Base-by-base conservation (phyloP, 1,140 invertebrate genomes). In the Oryzaephilus surinamensis region DNA sequence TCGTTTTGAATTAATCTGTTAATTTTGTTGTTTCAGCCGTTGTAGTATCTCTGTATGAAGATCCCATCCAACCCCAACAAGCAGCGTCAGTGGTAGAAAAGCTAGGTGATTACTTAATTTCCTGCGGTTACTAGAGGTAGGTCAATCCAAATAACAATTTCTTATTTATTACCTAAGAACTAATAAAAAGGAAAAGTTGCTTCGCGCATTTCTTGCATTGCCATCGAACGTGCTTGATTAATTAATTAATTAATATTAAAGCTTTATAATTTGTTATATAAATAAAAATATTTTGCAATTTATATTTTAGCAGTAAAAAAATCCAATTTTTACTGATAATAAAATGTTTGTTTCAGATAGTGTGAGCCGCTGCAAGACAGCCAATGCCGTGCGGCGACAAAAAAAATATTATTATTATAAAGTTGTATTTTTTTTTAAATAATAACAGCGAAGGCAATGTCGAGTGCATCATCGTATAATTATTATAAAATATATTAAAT, bases 21-120 rank as follows among this genome's bases (percentile, higher is more conserved):
- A 15, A 21, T 46, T 48, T 55, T 41, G 54, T 69, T 58, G 57
- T 74, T 74, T 4, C 71, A 85, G 84, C 87, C 61, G 83, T 91
- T 64, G 86, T 92, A 63, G 79, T 92, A 64, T 86, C 86, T 62
- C 76, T 91, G 58, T 92, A 92, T 62, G 85, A 91, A 76, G 86
- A 91, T 71, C 87, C 87, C 58, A 87, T 91, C 67, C 86, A 91
- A 71, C 87, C 88, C 65, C 86, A 91, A 69, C 88, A 92, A 71
- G 86, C 86, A 61, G 87, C 87, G 64, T 88, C 84, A 52, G 85
- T 91, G 66, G 87, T 91, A 65, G 88, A 92, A 78, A 91, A 91
- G 74, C 76, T 92, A 76, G 87, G 88, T 73, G 88, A 92, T 71
- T 91, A 92, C 79, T 79, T 91, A 76, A 77, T 90, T 73, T 80